phyloP scores from a whole-genome alignment of 2,113 vertebrate genomes.

The Suncus etruscus region DNA sequence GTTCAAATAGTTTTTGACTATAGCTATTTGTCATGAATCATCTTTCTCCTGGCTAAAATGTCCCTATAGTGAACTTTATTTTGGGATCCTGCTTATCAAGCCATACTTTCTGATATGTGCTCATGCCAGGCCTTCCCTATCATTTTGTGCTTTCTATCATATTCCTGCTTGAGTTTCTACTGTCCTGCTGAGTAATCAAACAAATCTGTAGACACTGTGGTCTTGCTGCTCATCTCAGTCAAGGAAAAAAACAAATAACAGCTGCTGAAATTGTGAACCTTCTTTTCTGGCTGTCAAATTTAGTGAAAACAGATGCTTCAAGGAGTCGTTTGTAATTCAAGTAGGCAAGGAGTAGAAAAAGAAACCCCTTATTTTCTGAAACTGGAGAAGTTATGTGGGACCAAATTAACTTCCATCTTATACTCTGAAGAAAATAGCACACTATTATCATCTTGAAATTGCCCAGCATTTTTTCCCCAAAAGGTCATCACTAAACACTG shows the following conservation, averaged over 20 bases:
- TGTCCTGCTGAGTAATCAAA: constrained; percentile 83
- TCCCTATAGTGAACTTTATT: constrained; percentile 57
- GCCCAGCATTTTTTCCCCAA: background rate
- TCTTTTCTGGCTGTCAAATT: constrained; percentile 79
- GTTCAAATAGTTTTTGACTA: constrained; percentile 28
- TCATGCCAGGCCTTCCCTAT: background rate
- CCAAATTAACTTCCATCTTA: constrained; percentile 51
- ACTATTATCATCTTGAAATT: background rate
- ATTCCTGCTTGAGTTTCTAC: constrained; percentile 65
- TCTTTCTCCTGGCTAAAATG: constrained; percentile 33
- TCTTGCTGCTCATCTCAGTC: constrained; percentile 72
- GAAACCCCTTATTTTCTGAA: constrained; percentile 75
- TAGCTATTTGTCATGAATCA: constrained; percentile 28
- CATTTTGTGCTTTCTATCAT: constrained; percentile 58
- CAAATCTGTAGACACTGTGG: constrained; percentile 73
- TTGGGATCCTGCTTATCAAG: constrained; percentile 48
- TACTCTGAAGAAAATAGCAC: background rate
- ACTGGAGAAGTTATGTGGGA: constrained; percentile 59
- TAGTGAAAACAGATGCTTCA: constrained; percentile 82
- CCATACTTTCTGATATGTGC: constrained; percentile 43
- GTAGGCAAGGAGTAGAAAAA: constrained; percentile 62
- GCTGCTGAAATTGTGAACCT: constrained; percentile 80
- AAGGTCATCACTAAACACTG: background rate
- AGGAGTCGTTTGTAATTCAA: constrained; percentile 79
- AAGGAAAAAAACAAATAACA: constrained; percentile 78